These are phyloP conservation scores for Patiria pectinifera DNA, from an alignment of 53 echinoderm and acorn worm species.

Conservation along the genomic window DNA sequence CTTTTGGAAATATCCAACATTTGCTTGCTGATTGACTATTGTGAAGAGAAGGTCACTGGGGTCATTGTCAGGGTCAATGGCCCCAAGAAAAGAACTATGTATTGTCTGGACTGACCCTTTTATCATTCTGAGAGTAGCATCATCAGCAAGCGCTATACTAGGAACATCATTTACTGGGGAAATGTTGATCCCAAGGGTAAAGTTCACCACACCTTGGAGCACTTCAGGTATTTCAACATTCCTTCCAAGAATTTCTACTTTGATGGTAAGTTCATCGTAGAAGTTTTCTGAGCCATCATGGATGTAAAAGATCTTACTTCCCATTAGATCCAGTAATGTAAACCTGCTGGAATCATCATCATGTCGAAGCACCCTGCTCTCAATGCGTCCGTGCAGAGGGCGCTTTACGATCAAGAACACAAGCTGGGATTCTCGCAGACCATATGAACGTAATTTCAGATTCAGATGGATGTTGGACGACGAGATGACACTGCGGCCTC, in stretches of 20 bases:
- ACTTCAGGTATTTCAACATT: slow-evolving; percentile 59
- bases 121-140: slow-evolving; percentile 85
- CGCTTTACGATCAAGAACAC: slow-evolving; percentile 67
- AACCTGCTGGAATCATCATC: slow-evolving; percentile 74
- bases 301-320: slow-evolving; percentile 81
- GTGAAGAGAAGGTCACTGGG: slow-evolving; percentile 72
- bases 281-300: slow-evolving; percentile 96
- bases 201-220: slow-evolving; percentile 61
- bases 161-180: slow-evolving; percentile 91
- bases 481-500: slow-evolving; percentile 75
- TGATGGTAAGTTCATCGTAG: slow-evolving; percentile 73
- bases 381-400: slow-evolving; percentile 77
- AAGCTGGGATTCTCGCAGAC: slow-evolving; percentile 83
- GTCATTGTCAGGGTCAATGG: slow-evolving; percentile 84
- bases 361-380: slow-evolving; percentile 78
- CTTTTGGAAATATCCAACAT: slow-evolving; percentile 86
- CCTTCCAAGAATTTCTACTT: slow-evolving; percentile 73
- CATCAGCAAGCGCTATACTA: slow-evolving; percentile 77
- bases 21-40: slow-evolving; percentile 77
- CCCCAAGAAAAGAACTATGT: slow-evolving; percentile 65
- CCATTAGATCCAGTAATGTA: slow-evolving; percentile 81
- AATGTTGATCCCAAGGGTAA: slow-evolving; percentile 75
- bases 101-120: slow-evolving; percentile 63
- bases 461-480: slow-evolving; percentile 82
- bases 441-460: slow-evolving; percentile 68